Evolutionary conservation across 2,113 vertebrate species (phyloP), one percentile per base, ranked within the genome.

Genomic region (Prionailurus bengalensis): DNA sequence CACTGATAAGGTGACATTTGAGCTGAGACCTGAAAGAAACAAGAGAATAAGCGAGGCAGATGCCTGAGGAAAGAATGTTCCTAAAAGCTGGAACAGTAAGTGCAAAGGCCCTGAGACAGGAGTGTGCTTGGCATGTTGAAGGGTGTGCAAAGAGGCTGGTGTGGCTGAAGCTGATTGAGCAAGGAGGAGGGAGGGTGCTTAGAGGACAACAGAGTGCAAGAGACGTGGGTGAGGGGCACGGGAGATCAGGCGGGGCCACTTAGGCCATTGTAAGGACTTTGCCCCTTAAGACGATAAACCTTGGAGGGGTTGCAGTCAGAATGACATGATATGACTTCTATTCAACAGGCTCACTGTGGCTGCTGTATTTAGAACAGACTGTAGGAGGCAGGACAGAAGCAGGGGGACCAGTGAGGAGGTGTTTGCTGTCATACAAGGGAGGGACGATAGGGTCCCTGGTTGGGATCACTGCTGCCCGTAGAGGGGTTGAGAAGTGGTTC

Each of bases 1-100:
- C 31, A 8, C 36, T 73, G 79, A 51, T 51, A 71, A 65, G 14
- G 42, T 74, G 76, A 73, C 17, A 12, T 84, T 74, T 91, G 71
- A 76, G 51, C 61, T 27, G 42, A 70, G 66, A 86, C 66, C 31
- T 82, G 74, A 92, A 82, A 66, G 58, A 96, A 94, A n/a, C 31
- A 71, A 89, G n/a, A 61, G 39, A 89, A 45, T 71, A 65, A 71
- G 21, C 70, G 53, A 82, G 51, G 53, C 31, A 92, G 48, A 39
- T 81, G 42, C 19, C 33, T 89, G 48, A 88, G 45, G 51, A 78
- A 89, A 53, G 73, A 88, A 5, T 94, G 29, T 85, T 92, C 55
- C 45, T 63, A 51, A 71, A 80, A 91, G 86, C 9, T 25, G 23
- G 33, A 81, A 76, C 5, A 31, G 29, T 36, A 39, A 0, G n/a